Evolutionary conservation across 2,113 vertebrate genomes (phyloP).

Genomic region (Eretmochelys imbricata): DNA sequence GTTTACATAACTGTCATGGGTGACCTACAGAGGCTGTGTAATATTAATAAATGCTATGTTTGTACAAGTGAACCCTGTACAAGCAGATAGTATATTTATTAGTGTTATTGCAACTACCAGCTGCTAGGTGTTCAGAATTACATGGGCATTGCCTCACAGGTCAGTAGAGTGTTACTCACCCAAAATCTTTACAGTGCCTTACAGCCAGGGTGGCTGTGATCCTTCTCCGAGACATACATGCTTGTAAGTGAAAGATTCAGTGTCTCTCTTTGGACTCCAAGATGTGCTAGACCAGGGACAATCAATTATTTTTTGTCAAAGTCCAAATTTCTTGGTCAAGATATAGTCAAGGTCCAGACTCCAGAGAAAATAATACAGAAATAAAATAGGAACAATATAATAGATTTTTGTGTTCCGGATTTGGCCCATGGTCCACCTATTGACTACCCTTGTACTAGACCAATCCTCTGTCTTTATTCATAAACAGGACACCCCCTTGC

Average conservation of each 20-base stretch:
- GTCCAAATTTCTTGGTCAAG: too few relatives aligned
- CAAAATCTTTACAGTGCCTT: background rate
- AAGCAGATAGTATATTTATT: slow-evolving; percentile 6
- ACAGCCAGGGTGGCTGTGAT: background rate
- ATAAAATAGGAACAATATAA: too few relatives aligned
- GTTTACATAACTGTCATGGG: slow-evolving; percentile 36
- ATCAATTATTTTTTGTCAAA: too few relatives aligned
- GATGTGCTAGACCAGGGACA: too few relatives aligned
- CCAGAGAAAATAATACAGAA: too few relatives aligned
- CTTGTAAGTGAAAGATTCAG: background rate
- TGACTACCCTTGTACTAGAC: background rate
- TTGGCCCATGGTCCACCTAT: too few relatives aligned
- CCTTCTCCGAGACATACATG: background rate
- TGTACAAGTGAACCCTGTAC: slow-evolving; percentile 8
- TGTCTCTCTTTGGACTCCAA: too few relatives aligned
- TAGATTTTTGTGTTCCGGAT: too few relatives aligned
- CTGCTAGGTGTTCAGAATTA: background rate
- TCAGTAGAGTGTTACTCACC: background rate
- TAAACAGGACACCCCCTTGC: background rate
- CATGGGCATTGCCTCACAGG: accelerated
- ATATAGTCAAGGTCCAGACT: too few relatives aligned
- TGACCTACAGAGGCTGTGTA: background rate
- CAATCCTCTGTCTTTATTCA: background rate
- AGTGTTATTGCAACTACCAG: background rate
- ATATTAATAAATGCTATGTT: slow-evolving; percentile 54